Conservation (phyloP, 2,888 invertebrate species). For the Pegoplata infirma region DNA sequence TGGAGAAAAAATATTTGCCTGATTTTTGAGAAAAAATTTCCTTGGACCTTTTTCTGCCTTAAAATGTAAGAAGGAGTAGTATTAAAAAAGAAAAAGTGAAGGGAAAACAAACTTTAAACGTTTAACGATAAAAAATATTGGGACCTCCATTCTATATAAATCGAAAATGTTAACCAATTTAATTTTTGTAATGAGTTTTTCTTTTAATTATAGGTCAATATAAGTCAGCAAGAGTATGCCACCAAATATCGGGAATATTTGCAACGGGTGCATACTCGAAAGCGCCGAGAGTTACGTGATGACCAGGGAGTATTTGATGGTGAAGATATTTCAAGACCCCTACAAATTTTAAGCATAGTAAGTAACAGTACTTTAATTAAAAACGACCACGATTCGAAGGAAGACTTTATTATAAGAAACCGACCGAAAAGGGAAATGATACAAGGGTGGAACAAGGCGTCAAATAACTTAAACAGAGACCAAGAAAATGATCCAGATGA, state of each 20-base stretch:
- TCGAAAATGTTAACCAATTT: too few relatives aligned
- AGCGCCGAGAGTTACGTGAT: constrained; percentile 57
- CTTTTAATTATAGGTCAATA: constrained; percentile 80
- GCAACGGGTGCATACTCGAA: constrained; percentile 75
- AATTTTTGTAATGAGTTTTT: too few relatives aligned
- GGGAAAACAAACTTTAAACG: too few relatives aligned
- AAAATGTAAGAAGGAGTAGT: too few relatives aligned
- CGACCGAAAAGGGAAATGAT: constrained; percentile 7
- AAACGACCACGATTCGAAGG: neutral
- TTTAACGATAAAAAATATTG: too few relatives aligned
- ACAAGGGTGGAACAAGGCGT: neutral
- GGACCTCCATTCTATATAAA: too few relatives aligned
- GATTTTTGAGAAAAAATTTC: too few relatives aligned
- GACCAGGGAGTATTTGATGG: constrained; percentile 36
- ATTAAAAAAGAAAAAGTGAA: too few relatives aligned
- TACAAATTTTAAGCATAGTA: constrained; percentile 69
- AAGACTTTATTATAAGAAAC: neutral
- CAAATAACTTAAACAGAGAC: neutral
- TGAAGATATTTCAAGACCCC: constrained; percentile 40
- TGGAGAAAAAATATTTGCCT: too few relatives aligned
- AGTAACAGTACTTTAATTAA: constrained; percentile 63
- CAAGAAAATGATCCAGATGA: neutral
- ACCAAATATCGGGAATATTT: constrained; percentile 82
- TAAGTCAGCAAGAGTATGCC: constrained; percentile 82
- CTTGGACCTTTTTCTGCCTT: too few relatives aligned